Evolutionary conservation across 2,888 invertebrate species (phyloP), one percentile per base, ranked within the genome.

Genomic region (Falcaria lacertinaria): DNA sequence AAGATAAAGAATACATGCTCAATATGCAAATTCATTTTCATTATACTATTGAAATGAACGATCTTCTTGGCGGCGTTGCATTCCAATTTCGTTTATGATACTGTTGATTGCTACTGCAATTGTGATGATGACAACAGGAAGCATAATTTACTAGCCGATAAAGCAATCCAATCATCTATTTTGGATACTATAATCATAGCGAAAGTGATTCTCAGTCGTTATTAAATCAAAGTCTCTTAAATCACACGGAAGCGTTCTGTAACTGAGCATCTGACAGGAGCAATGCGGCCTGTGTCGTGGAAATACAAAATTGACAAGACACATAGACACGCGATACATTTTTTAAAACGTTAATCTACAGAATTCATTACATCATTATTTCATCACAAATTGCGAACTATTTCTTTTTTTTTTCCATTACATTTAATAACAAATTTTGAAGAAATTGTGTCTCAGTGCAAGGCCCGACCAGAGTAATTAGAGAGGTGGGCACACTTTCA

Each of bases 401-500:
- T n/a, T 16, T 35, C 17, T 17, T 8, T 17, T 35, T 35, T 35
- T 19, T 1, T n/a, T 35, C 14, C 8, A 44, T 45, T 46, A 44
- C 22, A 22, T 22, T 22, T 5, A 11, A 11, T 28, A 11, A 28
- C 6, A 28, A 39, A 45, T 39, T 44, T 47, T 35, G 43, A 41
- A 50, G 36, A 45, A 35, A 33, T 43, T 41, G 44, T 52, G 45
- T 43, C 41, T 49, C 51, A 44, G 46, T 63, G 66, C 61, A 64
- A 71, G 70, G 65, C 57, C 66, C 69, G 69, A 68, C 66, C 55
- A 49, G 54, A 61, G 73, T 80, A 76, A 80, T 82, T 79, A 79
- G 80, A 85, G 78, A 80, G 68, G 75, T 66, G 58, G 57, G 51
- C 57, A 62, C 63, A 80, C 86, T 86, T 87, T 87, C 86, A 69